Conservation (phyloP, 2,888 invertebrate species). For the Caenorhabditis sp. region DNA sequence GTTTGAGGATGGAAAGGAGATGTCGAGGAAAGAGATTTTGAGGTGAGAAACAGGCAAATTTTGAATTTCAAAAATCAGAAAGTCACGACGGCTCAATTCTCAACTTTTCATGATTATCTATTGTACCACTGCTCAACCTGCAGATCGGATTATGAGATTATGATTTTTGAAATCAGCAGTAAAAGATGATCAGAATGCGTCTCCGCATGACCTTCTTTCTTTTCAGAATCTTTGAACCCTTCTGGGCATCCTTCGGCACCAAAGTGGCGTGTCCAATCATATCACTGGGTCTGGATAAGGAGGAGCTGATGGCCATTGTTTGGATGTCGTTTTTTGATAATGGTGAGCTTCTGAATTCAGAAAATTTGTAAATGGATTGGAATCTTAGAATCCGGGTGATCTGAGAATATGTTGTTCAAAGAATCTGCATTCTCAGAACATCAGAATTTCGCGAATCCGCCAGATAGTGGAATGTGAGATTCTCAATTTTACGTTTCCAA, state of each 20-base stretch:
- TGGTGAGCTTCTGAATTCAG: slow-evolving; percentile 5
- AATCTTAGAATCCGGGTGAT: background rate
- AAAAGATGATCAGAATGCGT: too few species aligned
- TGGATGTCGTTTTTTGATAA: slow-evolving; percentile 30
- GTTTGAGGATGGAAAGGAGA: slow-evolving; percentile 2
- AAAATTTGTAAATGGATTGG: background rate
- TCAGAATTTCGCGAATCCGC: background rate
- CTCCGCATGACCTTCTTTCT: background rate
- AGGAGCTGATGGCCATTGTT: slow-evolving; percentile 23
- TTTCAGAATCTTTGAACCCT: slow-evolving; percentile 24
- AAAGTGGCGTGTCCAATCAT: slow-evolving; percentile 16
- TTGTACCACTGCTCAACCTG: too few species aligned
- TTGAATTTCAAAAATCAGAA: too few species aligned
- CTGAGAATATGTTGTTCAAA: too few species aligned
- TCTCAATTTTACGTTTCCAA: too few species aligned
- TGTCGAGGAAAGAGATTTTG: slow-evolving; percentile 19
- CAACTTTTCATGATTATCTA: too few species aligned
- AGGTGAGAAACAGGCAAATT: background rate
- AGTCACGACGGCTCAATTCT: too few species aligned
- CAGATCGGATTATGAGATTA: too few species aligned
- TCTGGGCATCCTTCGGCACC: slow-evolving; percentile 8
- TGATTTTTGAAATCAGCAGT: too few species aligned
- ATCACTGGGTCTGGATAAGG: background rate
- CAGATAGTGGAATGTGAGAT: background rate
- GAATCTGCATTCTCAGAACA: background rate